Evolutionary conservation across 2,113 vertebrate species (phyloP).

Genomic region (Nyctibius bracteatus): DNA sequence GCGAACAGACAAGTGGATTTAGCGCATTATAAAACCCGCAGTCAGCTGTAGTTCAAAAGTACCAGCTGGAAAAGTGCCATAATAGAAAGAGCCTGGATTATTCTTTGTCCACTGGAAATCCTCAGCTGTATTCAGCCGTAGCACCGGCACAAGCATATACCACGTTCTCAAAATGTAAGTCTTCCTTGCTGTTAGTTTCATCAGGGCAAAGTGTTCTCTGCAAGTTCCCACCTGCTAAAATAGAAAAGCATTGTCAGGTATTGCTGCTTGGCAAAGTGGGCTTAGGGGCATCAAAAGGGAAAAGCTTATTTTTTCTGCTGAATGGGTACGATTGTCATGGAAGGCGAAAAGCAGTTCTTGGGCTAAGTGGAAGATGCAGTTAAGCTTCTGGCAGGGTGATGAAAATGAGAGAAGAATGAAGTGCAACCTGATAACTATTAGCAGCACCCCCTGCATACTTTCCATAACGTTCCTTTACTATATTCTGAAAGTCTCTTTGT

Average conservation of each 20-base stretch:
- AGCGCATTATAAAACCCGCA: neutral
- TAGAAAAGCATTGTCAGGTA: neutral
- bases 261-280: neutral
- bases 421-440: neutral
- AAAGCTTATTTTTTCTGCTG: neutral
- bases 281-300: neutral
- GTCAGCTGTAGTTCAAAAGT: neutral
- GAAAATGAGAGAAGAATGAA: neutral
- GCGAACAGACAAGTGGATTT: neutral
- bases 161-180: slow-evolving; percentile 27
- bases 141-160: slow-evolving; percentile 75
- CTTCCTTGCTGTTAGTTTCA: neutral
- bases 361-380: neutral
- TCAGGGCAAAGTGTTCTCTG: neutral
- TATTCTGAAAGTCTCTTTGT: neutral
- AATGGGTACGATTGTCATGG: rapidly evolving
- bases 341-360: neutral
- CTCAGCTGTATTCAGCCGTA: slow-evolving; percentile 72
- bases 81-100: slow-evolving; percentile 87
- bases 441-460: neutral
- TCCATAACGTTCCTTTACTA: neutral
- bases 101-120: slow-evolving; percentile 85
- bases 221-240: neutral
- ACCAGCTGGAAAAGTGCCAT: slow-evolving; percentile 91
- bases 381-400: neutral